Conservation (phyloP, 2,113 vertebrate genomes). For the Paramormyrops kingsleyae region DNA sequence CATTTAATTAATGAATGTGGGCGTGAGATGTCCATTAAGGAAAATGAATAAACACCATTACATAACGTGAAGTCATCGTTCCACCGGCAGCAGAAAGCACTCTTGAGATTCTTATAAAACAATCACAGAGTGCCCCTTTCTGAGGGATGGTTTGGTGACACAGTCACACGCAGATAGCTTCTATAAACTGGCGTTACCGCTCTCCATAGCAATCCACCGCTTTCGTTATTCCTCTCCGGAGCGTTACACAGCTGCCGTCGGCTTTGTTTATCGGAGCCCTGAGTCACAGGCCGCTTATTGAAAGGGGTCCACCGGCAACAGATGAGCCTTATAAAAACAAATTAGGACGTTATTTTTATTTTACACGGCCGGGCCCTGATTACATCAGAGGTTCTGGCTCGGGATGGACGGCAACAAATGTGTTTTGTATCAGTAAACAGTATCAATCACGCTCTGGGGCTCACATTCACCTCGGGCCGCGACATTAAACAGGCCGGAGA, state of each 20-base stretch:
- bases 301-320: slow-evolving; percentile 30
- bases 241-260: background rate
- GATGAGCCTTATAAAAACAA: slow-evolving; percentile 30
- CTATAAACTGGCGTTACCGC: slow-evolving; percentile 28
- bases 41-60: background rate
- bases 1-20: background rate
- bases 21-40: background rate
- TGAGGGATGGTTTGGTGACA: slow-evolving; percentile 18
- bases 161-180: slow-evolving; percentile 30
- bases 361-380: background rate
- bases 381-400: slow-evolving; percentile 22
- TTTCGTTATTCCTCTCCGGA: slow-evolving; percentile 18
- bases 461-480: background rate
- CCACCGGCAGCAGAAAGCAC: background rate
- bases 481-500: background rate
- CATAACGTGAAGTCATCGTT: background rate
- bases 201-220: slow-evolving; percentile 16
- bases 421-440: slow-evolving; percentile 22
- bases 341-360: slow-evolving; percentile 21
- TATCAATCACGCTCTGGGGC: background rate
- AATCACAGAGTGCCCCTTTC: background rate
- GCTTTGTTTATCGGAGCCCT: slow-evolving; percentile 29
- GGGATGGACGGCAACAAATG: slow-evolving; percentile 2
- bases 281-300: slow-evolving; percentile 26
- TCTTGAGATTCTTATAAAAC: background rate